Evolutionary conservation across 2,113 vertebrate genomes (phyloP).

Genomic region (Lycocorax pyrrhopterus): DNA sequence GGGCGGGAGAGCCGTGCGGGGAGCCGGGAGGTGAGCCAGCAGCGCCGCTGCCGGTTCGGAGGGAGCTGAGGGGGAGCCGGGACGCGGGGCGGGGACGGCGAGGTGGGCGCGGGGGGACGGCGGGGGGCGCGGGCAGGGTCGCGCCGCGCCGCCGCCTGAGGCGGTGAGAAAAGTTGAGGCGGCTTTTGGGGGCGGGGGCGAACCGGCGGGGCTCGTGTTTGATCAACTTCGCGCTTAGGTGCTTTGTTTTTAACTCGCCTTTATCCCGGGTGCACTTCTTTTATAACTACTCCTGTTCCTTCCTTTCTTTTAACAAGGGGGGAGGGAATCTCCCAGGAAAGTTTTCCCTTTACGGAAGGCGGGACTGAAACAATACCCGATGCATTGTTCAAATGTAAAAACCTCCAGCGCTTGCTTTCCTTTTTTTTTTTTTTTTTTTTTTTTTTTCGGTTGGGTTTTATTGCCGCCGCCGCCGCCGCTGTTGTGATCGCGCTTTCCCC

Average conservation of each 20-base stretch:
- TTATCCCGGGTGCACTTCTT: not conserved
- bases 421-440: not conserved
- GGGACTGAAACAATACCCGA: conserved; percentile 23
- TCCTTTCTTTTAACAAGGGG: not conserved
- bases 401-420: not conserved
- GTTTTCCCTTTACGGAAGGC: conserved; percentile 15
- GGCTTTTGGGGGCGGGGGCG: not conserved
- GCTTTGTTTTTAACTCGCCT: conserved; percentile 35
- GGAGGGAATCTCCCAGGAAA: not conserved
- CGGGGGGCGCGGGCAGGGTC: not conserved
- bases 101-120: not conserved
- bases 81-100: not conserved
- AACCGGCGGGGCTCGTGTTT: not conserved
- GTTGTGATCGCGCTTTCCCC: conserved; percentile 6
- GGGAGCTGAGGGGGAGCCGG: not conserved
- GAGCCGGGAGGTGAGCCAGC: not conserved
- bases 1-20: not conserved
- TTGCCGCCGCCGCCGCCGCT: conserved; percentile 14
- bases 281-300: not conserved
- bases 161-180: conserved; percentile 21
- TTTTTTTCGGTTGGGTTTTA: not conserved
- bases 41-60: not conserved
- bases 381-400: conserved; percentile 29
- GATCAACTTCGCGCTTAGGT: not conserved
- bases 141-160: not conserved